Evolutionary conservation across 2,113 vertebrate species (phyloP), one percentile per base, ranked within the genome.

Genomic region (Ochotona princeps): DNA sequence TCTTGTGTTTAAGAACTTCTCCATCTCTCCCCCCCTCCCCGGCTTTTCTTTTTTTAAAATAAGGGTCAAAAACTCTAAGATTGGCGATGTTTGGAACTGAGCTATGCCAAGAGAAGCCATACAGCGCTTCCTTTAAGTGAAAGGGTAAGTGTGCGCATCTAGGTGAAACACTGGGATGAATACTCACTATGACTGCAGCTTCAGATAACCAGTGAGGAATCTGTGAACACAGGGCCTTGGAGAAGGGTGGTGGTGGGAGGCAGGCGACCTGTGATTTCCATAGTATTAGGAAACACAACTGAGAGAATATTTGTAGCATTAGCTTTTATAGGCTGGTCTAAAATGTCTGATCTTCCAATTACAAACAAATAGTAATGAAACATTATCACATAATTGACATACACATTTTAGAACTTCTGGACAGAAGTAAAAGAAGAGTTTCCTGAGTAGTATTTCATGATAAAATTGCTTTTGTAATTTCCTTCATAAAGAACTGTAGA

Each of bases 261-360:
- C 38, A 44, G 38, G 38, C 4, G 38, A 44, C 38, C 38, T 44
- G 78, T 79, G 38, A 32, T 63, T 35, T 44, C 23, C 65, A 44
- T 38, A 30, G 8, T 87, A 65, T 20, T n/a, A 72, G 30, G 72
- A 92, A 78, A 70, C 57, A 91, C 26, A 76, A 61, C 47, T 74
- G 38, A 78, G 35, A 26, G 13, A 51, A 82, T 78, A 2, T 2
- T 26, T 57, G 28, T 28, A 69, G 8, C 4, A 75, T 15, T 2
- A 87, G 18, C 6, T 89, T 76, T 70, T 87, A 54, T 49, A 61
- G 35, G 17, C 15, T 69, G 14, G 21, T 13, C 17, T 60, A 47
- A 21, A 83, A 28, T 6, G 66, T 28, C 17, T 80, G 47, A 93
- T 89, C 89, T 92, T 95, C 65, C 91, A 89, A 91, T 83, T 87